phyloP scores from a whole-genome alignment of 2,888 invertebrate species.

The Apamea crenata region DNA sequence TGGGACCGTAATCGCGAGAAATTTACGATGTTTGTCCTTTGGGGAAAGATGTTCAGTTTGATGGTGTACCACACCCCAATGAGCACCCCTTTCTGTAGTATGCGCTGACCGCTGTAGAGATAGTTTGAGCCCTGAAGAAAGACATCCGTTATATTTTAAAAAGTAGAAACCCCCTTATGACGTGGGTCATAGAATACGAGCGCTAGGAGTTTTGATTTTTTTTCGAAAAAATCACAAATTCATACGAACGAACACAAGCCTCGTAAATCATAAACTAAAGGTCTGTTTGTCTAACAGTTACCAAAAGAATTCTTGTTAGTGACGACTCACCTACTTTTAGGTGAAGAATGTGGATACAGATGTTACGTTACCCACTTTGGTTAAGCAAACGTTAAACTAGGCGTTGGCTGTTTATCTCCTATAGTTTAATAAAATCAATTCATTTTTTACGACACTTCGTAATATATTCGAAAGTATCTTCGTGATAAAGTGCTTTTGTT shows the following conservation, averaged over 20 bases:
- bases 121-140: neutral
- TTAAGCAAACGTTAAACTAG: slow-evolving; percentile 54
- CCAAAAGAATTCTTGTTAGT: slow-evolving; percentile 67
- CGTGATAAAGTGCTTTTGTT: slow-evolving; percentile 18
- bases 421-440: slow-evolving; percentile 33
- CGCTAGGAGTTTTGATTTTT: neutral
- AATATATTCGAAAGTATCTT: neutral
- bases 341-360: slow-evolving; percentile 63
- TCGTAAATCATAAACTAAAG: slow-evolving; percentile 30
- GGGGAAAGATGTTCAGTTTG: neutral
- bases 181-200: no score
- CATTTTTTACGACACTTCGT: slow-evolving; percentile 11
- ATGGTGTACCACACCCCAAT: neutral
- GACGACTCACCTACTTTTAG: slow-evolving; percentile 61
- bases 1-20: neutral
- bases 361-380: slow-evolving; percentile 56
- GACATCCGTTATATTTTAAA: neutral
- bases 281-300: slow-evolving; percentile 62
- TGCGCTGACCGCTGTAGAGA: neutral
- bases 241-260: neutral
- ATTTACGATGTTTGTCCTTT: neutral
- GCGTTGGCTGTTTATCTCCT: slow-evolving; percentile 40
- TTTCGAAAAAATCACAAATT: neutral
- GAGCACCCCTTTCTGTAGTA: neutral
- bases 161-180: neutral